These are phyloP conservation scores for Tragulus kanchil DNA, from an alignment of 2,113 vertebrate species.

Conservation along the genomic window DNA sequence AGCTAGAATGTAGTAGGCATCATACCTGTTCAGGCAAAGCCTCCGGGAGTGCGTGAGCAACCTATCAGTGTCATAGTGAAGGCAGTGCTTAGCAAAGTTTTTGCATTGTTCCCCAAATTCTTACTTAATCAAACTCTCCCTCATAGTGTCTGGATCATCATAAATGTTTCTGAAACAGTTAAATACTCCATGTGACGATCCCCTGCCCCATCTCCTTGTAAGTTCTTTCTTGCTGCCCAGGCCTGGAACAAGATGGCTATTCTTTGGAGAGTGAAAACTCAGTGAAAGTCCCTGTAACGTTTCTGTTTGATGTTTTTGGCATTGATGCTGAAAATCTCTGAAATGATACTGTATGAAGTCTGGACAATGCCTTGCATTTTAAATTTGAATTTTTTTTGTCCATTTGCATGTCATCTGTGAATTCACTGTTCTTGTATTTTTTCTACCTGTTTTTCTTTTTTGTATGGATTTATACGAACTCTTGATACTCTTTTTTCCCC, in stretches of 20 bases:
- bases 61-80: background rate
- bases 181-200: background rate
- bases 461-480: background rate
- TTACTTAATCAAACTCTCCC: background rate
- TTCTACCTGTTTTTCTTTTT: background rate
- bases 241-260: slow-evolving; percentile 75
- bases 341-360: slow-evolving; percentile 85
- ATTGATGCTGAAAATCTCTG: slow-evolving; percentile 84
- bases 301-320: slow-evolving; percentile 88
- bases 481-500: background rate
- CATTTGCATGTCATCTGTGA: background rate
- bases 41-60: background rate
- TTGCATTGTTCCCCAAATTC: background rate
- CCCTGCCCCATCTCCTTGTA: background rate
- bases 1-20: background rate
- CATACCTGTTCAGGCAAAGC: background rate
- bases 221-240: slow-evolving; percentile 65
- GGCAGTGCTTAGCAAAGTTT: background rate
- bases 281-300: slow-evolving; percentile 80
- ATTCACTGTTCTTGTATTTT: background rate
- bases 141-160: background rate
- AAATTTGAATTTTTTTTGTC: too few species aligned
- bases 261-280: slow-evolving; percentile 74
- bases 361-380: too few species aligned
- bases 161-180: background rate